Base-by-base conservation (phyloP, 2,888 invertebrate genomes). In the Meiosimyza platycephala region DNA sequence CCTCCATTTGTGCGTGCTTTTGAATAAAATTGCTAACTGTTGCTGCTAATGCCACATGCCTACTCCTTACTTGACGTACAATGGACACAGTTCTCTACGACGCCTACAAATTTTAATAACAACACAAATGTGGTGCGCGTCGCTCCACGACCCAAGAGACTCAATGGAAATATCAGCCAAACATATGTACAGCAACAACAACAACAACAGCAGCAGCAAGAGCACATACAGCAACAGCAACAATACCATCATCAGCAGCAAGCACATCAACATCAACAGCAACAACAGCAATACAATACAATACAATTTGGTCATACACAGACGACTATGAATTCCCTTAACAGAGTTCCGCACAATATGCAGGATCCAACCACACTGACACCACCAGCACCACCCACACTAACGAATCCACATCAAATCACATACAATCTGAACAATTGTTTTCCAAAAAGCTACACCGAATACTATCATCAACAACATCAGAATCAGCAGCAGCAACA, bases 71-170 rank as follows among this genome's bases (percentile, higher is more conserved):
- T 13, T 47, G 40, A 40, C 52, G n/a, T n/a, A 33, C 50, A 5
- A 40, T 40, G 40, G 40, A 15, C 11, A 71, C 79, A 87, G 87
- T 86, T 85, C 81, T 84, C 84, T 85, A 84, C 86, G 84, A 86
- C 85, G 81, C 85, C 89, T 89, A 89, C 89, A 89, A 82, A 88
- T 90, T 85, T 90, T 89, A 85, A 88, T 89, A 85, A 89, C 90
- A 90, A 92, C 92, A 89, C 81, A 89, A 87, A 89, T 90, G 79
- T 87, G 90, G 78, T 85, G 82, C 86, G 85, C 84, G 83, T 85
- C 82, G 84, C 85, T 77, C 86, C 87, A 84, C 85, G 85, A 82
- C 84, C 85, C 82, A 86, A 86, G 84, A 81, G 85, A 85, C 83
- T 85, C 76, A 83, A 84, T 85, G 82, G 80, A 84, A 79, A 81